Conservation (phyloP, 2,888 invertebrate species). For the Cheilosia impressa region DNA sequence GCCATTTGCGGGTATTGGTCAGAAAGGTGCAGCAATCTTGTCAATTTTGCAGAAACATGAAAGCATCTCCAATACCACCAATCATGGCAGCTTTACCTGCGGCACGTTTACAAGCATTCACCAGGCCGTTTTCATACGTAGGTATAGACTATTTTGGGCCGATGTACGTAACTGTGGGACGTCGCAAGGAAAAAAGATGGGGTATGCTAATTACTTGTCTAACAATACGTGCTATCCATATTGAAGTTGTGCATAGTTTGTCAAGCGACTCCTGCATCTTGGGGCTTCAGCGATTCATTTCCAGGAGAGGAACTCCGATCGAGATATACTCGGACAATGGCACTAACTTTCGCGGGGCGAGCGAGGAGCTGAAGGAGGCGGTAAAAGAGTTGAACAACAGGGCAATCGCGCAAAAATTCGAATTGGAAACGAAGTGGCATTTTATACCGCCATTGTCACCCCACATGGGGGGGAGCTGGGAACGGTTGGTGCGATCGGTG, state of each 20-base stretch:
- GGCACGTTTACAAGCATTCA: no score
- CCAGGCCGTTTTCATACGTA: no score
- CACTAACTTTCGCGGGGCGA: constrained; percentile 27
- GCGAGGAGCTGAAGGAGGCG: constrained; percentile 7
- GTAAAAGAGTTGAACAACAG: not conserved
- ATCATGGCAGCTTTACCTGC: no score
- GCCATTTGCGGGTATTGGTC: no score
- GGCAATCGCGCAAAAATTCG: not conserved
- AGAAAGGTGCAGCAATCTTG: no score
- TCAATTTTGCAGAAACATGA: no score
- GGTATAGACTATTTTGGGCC: no score
- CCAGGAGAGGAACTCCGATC: not conserved
- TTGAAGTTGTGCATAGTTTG: not conserved
- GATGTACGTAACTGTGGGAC: no score
- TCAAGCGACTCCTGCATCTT: not conserved
- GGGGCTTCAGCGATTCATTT: not conserved
- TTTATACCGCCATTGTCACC: not conserved
- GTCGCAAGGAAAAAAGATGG: not conserved
- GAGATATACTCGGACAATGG: constrained; percentile 9
- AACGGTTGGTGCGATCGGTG: not conserved
- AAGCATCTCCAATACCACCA: no score
- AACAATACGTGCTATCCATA: not conserved
- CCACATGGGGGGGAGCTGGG: constrained; percentile 8
- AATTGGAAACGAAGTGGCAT: not conserved
- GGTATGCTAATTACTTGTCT: not conserved